These are phyloP conservation scores for Tangara arthus DNA, from an alignment of 2,797 vertebrate species.

Conservation along the genomic window DNA sequence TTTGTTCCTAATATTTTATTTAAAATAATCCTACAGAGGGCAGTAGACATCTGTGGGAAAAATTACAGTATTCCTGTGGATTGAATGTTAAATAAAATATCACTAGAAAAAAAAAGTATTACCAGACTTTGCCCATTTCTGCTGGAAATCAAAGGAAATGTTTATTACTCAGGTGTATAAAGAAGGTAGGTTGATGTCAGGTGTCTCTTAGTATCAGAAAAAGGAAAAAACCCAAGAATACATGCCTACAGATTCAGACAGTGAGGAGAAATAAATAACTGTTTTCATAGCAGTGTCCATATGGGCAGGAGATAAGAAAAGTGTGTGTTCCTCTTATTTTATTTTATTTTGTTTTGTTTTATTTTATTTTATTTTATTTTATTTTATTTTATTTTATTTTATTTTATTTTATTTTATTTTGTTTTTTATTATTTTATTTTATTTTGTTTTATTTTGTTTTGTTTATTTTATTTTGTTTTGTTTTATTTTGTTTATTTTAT, in stretches of 20 bases:
- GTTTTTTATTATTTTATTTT: too few species aligned
- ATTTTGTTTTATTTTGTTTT: too few species aligned
- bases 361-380: background rate
- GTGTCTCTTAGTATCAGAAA: background rate
- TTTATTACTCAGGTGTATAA: background rate
- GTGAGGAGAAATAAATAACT: background rate
- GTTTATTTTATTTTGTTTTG: background rate
- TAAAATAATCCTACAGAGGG: conserved; percentile 57
- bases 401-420: background rate
- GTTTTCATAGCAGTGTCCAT: background rate
- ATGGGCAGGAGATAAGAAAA: background rate
- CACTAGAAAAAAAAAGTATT: background rate
- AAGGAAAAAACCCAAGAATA: background rate
- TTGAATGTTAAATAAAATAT: background rate
- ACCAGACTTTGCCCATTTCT: background rate
- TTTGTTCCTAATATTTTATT: background rate
- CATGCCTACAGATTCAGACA: background rate
- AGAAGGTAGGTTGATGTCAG: background rate
- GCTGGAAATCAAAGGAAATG: background rate
- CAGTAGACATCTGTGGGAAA: conserved; percentile 42
- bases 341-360: background rate
- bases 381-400: too few species aligned
- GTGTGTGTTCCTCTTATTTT: background rate
- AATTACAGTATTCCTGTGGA: background rate
- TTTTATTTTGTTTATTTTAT: too few species aligned